These are phyloP conservation scores for Pseudorectes ferrugineus DNA, from an alignment of 2,113 vertebrate species.

Conservation along the genomic window DNA sequence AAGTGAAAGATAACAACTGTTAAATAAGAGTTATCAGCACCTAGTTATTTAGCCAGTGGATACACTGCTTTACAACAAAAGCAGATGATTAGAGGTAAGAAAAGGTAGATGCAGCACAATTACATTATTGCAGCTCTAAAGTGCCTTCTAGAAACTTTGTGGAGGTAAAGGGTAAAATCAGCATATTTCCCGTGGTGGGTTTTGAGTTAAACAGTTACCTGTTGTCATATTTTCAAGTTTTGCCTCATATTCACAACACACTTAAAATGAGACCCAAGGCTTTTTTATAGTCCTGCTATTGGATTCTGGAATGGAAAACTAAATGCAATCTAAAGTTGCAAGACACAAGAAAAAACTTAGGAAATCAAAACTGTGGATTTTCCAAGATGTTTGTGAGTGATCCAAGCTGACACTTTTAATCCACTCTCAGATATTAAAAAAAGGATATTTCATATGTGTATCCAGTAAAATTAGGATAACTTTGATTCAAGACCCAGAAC, in stretches of 20 bases:
- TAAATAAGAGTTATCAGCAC: not conserved
- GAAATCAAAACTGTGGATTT: not conserved
- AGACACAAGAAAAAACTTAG: not conserved
- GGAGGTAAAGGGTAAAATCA: not conserved
- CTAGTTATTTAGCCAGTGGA: not conserved
- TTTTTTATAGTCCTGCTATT: not conserved
- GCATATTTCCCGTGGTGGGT: not conserved
- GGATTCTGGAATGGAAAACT: not conserved
- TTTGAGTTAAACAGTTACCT: not conserved
- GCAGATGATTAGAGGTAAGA: not conserved
- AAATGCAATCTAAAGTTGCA: not conserved
- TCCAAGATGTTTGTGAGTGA: not conserved
- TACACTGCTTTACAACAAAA: not conserved
- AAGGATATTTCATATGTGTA: not conserved
- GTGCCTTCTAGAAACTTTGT: not conserved
- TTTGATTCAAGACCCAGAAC: not conserved
- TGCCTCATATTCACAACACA: not conserved
- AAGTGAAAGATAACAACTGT: not conserved
- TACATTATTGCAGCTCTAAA: not conserved
- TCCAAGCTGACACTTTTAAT: not conserved
- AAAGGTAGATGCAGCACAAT: not conserved
- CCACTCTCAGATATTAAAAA: not conserved
- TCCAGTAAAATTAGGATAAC: not conserved
- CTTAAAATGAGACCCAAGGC: not conserved
- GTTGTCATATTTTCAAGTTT: not conserved